A percentile compares a stretch with the other conserved stretches of the same genome.
These are phyloP conservation scores for Ischnus inquisitorius DNA, from an alignment of 2,888 invertebrate species.

Conservation along the genomic window DNA sequence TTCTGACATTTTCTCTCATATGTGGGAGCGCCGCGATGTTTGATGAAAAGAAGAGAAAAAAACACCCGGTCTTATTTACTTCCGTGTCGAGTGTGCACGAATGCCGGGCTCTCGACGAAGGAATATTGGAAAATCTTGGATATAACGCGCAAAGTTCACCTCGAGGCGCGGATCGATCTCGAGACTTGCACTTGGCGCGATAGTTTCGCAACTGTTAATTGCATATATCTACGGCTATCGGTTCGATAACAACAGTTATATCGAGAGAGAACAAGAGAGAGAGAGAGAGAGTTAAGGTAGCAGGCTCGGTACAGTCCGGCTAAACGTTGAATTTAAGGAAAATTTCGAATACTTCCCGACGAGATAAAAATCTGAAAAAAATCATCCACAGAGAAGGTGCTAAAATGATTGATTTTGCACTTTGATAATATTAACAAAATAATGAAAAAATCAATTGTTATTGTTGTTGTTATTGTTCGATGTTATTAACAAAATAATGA, in stretches of 20 bases:
- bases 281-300: too few species aligned
- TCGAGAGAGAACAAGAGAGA: neutral
- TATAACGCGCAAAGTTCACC: conserved; percentile 21
- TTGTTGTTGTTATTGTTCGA: neutral
- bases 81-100: conserved; percentile 4
- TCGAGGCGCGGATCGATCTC: conserved; percentile 27
- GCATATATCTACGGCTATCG: conserved; percentile 14
- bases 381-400: too few species aligned
- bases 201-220: conserved; percentile 43
- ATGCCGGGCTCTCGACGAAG: conserved; percentile 1
- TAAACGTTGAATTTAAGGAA: too few species aligned
- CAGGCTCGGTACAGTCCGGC: too few species aligned
- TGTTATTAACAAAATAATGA: too few species aligned
- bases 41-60: neutral
- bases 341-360: too few species aligned
- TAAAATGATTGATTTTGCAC: too few species aligned
- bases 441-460: too few species aligned
- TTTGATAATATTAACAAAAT: too few species aligned
- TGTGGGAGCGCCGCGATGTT: conserved; percentile 35
- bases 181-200: conserved; percentile 10
- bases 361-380: too few species aligned
- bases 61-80: conserved; percentile 39
- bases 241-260: conserved; percentile 41
- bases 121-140: conserved; percentile 27
- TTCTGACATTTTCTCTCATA: conserved; percentile 48